A percentile compares a stretch with the other conserved stretches of the same genome.
Evolutionary conservation across 2,888 invertebrate species (phyloP).

Genomic region (Megaustenia siamemsis): DNA sequence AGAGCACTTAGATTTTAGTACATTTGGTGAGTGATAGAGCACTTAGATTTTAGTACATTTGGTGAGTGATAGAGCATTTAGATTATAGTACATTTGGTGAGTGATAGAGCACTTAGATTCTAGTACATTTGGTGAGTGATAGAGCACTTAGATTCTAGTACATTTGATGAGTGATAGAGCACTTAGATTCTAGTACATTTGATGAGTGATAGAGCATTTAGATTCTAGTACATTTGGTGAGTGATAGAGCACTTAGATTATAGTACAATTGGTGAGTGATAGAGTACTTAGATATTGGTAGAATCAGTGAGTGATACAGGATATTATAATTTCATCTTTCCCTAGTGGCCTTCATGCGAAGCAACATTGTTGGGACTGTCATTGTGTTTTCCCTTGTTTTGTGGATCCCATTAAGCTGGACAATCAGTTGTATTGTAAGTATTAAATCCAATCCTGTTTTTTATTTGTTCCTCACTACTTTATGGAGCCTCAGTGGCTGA

Average conservation of each 20-base stretch:
- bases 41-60: too few relatives aligned
- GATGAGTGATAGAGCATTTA: slow-evolving; percentile 97
- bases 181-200: too few relatives aligned
- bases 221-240: slow-evolving; percentile 80
- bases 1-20: slow-evolving; percentile 86
- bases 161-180: slow-evolving; percentile 80
- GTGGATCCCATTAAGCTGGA: slow-evolving; percentile 96
- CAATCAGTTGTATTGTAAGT: slow-evolving; percentile 86
- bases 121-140: too few relatives aligned
- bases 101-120: slow-evolving; percentile 56
- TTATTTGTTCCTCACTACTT: neutral
- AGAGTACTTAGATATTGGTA: neutral
- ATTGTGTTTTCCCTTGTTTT: slow-evolving; percentile 90
- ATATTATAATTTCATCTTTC: too few relatives aligned
- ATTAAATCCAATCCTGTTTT: neutral
- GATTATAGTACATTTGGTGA: slow-evolving; percentile 80
- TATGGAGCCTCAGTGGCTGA: too few relatives aligned
- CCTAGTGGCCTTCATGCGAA: slow-evolving; percentile 77
- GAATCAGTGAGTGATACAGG: neutral
- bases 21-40: slow-evolving; percentile 80
- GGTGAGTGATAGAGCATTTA: slow-evolving; percentile 97
- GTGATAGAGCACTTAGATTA: slow-evolving; percentile 56
- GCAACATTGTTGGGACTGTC: slow-evolving; percentile 75
- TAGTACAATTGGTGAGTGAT: too few relatives aligned
- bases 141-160: slow-evolving; percentile 86